phyloP scores from a whole-genome alignment of 2,888 invertebrate species.

The Drosophila lutescens region DNA sequence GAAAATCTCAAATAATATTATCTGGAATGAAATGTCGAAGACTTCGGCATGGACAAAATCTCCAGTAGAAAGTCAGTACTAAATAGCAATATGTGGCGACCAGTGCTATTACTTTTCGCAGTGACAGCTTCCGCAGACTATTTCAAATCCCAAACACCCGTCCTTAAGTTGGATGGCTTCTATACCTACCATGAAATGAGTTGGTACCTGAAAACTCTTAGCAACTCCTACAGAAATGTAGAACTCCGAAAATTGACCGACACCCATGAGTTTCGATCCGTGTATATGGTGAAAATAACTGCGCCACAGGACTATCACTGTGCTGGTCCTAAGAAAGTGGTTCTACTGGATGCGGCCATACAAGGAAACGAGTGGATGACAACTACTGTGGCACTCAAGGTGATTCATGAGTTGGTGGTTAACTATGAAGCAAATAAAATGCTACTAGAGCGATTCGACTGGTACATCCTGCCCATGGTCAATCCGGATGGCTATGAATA shows the following conservation, averaged over 20 bases:
- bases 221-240: not conserved
- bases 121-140: not conserved
- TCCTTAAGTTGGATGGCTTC: conserved; percentile 11
- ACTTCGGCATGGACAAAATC: not conserved
- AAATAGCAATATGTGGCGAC: not conserved
- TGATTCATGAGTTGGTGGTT: conserved; percentile 86
- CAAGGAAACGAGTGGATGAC: conserved; percentile 89
- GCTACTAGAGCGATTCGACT: conserved; percentile 87
- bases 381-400: conserved; percentile 86
- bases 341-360: conserved; percentile 86
- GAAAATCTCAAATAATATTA: not conserved
- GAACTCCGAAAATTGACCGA: not conserved
- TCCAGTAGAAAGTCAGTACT: not conserved
- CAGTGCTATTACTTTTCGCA: not conserved
- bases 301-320: conserved; percentile 83
- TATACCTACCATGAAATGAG: conserved; percentile 82
- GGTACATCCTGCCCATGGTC: conserved; percentile 87
- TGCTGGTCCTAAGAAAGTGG: conserved; percentile 81
- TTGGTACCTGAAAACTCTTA: conserved; percentile 83
- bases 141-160: not conserved
- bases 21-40: not conserved
- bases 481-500: conserved; percentile 89
- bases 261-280: conserved; percentile 86
- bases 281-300: conserved; percentile 87
- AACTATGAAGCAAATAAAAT: conserved; percentile 82